Evolutionary conservation across 2,113 vertebrate species (phyloP).

Genomic region (Notothenia rossii): DNA sequence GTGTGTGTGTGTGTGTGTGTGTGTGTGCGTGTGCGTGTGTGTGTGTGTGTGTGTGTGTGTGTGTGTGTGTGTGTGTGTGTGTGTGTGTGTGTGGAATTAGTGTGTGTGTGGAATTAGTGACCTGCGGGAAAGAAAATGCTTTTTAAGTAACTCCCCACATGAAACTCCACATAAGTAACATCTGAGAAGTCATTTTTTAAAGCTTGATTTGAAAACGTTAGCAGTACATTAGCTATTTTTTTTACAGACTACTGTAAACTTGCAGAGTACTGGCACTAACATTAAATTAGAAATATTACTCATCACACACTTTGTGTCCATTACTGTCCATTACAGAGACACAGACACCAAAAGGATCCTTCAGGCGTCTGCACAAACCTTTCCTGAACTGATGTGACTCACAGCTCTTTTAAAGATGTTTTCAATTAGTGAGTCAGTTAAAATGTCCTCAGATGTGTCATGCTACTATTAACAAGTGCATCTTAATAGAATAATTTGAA

Average conservation of each 20-base stretch:
- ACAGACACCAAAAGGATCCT: conserved; percentile 18
- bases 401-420: conserved; percentile 45
- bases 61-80: conserved; percentile 26
- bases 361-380: conserved; percentile 16
- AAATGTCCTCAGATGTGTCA: conserved; percentile 35
- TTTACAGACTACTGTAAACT: background rate
- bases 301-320: conserved; percentile 42
- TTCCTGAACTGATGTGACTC: conserved; percentile 64
- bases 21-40: conserved; percentile 41
- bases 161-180: conserved; percentile 28
- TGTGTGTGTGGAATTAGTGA: conserved; percentile 45
- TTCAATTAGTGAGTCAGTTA: conserved; percentile 47
- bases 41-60: conserved; percentile 37
- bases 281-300: conserved; percentile 21
- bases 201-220: conserved; percentile 27
- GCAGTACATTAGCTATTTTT: background rate
- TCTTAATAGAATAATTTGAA: conserved; percentile 42
- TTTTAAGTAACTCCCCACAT: conserved; percentile 11
- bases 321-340: conserved; percentile 52
- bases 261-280: conserved; percentile 5
- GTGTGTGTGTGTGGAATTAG: background rate
- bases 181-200: conserved; percentile 20
- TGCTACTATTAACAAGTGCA: conserved; percentile 37
- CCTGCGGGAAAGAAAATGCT: conserved; percentile 38
- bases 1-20: conserved; percentile 14